Conservation (phyloP, 2,797 vertebrate species). For the Bradypus variegatus region DNA sequence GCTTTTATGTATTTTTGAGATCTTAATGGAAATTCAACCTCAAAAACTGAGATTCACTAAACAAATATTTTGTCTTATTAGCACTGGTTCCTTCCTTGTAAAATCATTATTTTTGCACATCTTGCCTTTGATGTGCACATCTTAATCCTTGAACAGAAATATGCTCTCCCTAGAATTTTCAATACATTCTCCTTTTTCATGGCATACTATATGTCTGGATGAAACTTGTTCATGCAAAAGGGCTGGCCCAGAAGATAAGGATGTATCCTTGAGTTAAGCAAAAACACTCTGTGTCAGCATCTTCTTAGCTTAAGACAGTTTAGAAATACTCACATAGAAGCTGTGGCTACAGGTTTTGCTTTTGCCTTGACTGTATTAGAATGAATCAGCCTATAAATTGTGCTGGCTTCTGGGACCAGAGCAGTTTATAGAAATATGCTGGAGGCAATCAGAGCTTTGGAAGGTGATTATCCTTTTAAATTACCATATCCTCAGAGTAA, state of each 20-base stretch:
- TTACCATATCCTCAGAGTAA: not conserved
- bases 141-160: constrained; percentile 35
- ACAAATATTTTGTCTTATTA: constrained; percentile 3
- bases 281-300: constrained; percentile 26
- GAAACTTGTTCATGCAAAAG: constrained; percentile 44
- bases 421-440: not conserved
- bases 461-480: constrained; percentile 20
- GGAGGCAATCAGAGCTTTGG: not conserved
- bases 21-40: constrained; percentile 30
- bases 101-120: not conserved
- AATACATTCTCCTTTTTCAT: constrained; percentile 39
- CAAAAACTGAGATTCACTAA: not conserved
- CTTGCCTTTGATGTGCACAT: not conserved
- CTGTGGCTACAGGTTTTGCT: constrained; percentile 9
- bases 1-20: not conserved
- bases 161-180: constrained; percentile 45
- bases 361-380: not conserved
- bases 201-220: constrained; percentile 31
- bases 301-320: constrained; percentile 26
- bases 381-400: not conserved
- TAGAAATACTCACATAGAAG: not conserved
- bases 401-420: not conserved
- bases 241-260: not conserved
- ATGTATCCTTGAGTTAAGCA: constrained; percentile 41
- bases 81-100: not conserved